Conservation (phyloP, 2,888 invertebrate species). For the Chrysomela aeneicollis region DNA sequence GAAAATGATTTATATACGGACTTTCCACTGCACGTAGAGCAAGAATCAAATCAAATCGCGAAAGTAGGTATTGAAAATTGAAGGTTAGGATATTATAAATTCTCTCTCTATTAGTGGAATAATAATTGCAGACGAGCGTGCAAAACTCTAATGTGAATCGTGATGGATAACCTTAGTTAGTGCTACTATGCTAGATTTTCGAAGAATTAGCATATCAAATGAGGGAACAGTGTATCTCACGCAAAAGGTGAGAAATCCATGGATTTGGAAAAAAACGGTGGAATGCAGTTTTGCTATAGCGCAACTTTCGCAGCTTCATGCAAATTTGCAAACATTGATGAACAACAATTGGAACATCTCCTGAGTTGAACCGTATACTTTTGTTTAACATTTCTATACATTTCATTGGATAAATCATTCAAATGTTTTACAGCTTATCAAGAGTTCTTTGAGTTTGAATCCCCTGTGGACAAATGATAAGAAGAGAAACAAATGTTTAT, state of each 20-base stretch:
- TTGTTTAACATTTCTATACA: too few relatives aligned
- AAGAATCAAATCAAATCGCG: neutral
- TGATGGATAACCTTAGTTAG: conserved; percentile 17
- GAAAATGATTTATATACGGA: neutral
- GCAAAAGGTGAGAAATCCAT: neutral
- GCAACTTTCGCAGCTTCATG: too few relatives aligned
- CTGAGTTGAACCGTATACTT: too few relatives aligned
- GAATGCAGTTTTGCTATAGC: neutral
- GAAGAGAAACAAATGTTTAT: too few relatives aligned
- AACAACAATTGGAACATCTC: too few relatives aligned
- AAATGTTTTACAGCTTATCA: too few relatives aligned
- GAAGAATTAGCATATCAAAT: conserved; percentile 23
- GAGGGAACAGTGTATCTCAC: conserved; percentile 13
- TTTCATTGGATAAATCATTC: too few relatives aligned
- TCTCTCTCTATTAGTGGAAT: conserved; percentile 22
- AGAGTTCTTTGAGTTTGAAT: too few relatives aligned
- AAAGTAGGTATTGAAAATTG: conserved; percentile 4
- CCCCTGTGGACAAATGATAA: too few relatives aligned
- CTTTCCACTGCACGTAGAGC: conserved; percentile 5
- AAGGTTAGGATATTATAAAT: neutral
- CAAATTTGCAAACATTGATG: too few relatives aligned
- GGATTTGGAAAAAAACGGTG: neutral
- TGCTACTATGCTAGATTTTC: conserved; percentile 22
- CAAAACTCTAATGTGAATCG: conserved; percentile 26
- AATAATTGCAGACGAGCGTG: conserved; percentile 23